Base-by-base conservation (phyloP, 2,113 vertebrate genomes). In the Percopsis transmontana region DNA sequence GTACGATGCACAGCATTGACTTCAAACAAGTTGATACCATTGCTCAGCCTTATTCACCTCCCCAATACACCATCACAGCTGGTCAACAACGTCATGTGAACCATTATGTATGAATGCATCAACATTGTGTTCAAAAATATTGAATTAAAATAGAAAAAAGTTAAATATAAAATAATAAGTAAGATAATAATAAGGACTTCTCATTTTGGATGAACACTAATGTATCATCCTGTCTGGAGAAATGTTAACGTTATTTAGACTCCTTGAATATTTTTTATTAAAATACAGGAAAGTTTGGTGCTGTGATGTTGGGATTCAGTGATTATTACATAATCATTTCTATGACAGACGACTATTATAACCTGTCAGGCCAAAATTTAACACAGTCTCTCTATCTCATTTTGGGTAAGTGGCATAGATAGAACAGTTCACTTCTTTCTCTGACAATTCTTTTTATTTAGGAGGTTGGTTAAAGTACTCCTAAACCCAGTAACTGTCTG, bases 171-270 rank as follows among this genome's bases (percentile, higher is more conserved):
- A 33, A 33, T 33, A 33, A 7, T 33, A 6, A 33, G 27, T 33
- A 33, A 33, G 5, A 33, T 33, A 33, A 33, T 33, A 33, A 33
- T 33, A 4, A 33, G n/a, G n/a, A n/a, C n/a, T n/a, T n/a, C n/a
- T n/a, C n/a, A n/a, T n/a, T n/a, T n/a, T n/a, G n/a, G n/a, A 15
- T 50, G 20, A 20, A 5, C 48, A 27, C 58, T 1, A 13, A 9
- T 21, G 27, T 1, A 20, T 5, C 61, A 4, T 40, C 16, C 11
- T 2, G 58, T 56, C 58, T 15, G 44, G 38, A 68, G 16, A 62
- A 18, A 41, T 63, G 61, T 44, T 8, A 20, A 41, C 18, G n/a
- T 70, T 76, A 74, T 51, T 83, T 85, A 81, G 80, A 68, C 74
- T 81, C 53, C 58, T 44, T 3, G 16, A 21, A 24, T 65, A 54